Conservation (phyloP, 2,888 invertebrate species). For the Pimpla rufipes region DNA sequence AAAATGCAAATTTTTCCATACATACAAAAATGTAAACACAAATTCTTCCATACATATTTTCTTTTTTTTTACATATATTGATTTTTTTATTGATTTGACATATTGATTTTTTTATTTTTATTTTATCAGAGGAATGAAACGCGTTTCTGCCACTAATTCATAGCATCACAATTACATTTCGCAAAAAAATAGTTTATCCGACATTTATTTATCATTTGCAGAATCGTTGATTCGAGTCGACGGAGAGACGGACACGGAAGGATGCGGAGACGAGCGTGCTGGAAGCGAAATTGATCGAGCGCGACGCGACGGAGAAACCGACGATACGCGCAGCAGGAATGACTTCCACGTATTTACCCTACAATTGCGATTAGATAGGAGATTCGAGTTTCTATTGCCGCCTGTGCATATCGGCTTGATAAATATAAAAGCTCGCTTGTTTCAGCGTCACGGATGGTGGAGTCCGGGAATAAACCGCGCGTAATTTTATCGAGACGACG, state of each 20-base stretch:
- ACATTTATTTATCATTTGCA: no score
- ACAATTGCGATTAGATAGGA: slow-evolving; percentile 6
- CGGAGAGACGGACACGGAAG: not conserved
- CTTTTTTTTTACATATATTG: no score
- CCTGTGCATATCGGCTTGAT: not conserved
- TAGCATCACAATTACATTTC: no score
- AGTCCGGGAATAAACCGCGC: slow-evolving; percentile 1
- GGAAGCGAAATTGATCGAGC: not conserved
- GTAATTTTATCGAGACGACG: slow-evolving; percentile 1
- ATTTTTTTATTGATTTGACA: no score
- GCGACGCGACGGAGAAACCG: not conserved
- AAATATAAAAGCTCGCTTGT: slow-evolving; percentile 14
- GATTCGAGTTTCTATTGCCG: slow-evolving; percentile 4
- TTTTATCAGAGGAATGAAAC: no score
- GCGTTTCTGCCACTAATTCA: no score
- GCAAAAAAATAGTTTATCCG: no score
- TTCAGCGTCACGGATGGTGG: not conserved
- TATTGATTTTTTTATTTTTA: no score
- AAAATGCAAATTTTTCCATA: no score
- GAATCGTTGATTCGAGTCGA: not conserved
- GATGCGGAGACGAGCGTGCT: slow-evolving; percentile 5
- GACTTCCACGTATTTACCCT: slow-evolving; percentile 18
- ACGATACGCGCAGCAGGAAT: slow-evolving; percentile 8
- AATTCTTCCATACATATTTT: no score
- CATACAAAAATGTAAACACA: no score